Evolutionary conservation across 2,797 vertebrate genomes (phyloP), one percentile per base, ranked within the genome.

Genomic region (Phaenicophaeus curvirostris): DNA sequence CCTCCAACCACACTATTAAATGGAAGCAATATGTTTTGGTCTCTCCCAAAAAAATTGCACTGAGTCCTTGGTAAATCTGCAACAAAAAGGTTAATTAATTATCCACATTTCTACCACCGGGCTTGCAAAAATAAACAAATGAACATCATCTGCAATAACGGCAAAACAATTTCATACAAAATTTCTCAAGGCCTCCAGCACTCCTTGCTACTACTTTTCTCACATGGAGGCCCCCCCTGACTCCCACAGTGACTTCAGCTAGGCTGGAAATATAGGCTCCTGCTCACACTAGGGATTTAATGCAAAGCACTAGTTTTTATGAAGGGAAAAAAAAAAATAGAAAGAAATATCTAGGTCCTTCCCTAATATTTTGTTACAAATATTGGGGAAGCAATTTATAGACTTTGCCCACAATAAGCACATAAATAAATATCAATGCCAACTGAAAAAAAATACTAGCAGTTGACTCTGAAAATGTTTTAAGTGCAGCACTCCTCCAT

Each of bases 401-500:
- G 71, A 73, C 92, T 84, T 89, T 94, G 55, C 54, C 65, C 77
- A 68, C 42, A 55, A 83, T 63, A 74, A 76, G 20, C n/a, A 87
- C 35, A 84, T 73, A 94, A 90, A 94, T 92, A 94, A 83, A 81
- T 66, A 86, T 31, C 79, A 66, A 35, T 61, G 51, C 35, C 62
- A 62, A 30, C 62, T 31, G 15, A 86, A 65, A 50, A 62, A 69
- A 57, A 50, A 57, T 50, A 80, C 87, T 79, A 77, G 72, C 53
- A 86, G 69, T 57, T 96, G 90, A 87, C 78, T 95, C 33, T 44
- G 88, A 96, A 94, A 93, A 85, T 30, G 73, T 51, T 23, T 71
- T 82, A 85, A 94, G 69, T 68, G 35, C 77, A 73, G 83, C 63
- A 44, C 75, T 69, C 54, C 59, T 93, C 88, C 85, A 62, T 33